Base-by-base conservation (phyloP, 2,113 vertebrate species). In the Crotalus horridus region DNA sequence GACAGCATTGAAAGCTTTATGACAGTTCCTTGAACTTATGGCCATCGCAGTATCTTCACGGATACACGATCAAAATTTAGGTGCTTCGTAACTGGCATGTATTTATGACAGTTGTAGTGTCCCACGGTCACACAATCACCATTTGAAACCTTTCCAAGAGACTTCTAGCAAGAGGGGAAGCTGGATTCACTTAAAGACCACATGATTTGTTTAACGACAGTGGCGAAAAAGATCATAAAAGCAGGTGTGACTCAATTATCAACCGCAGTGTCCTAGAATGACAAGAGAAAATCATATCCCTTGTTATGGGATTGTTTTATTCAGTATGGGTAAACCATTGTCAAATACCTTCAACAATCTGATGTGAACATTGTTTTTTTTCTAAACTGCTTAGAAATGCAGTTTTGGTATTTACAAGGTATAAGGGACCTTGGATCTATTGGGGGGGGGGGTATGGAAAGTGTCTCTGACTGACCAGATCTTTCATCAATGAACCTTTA, bases 281-380 rank as follows among this genome's bases (percentile, higher is more conserved):
- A 9, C 11, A 90, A 10, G 3, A 54, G 13, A 81, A 93, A 92
- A 90, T 0, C 6, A 69, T 0, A 85, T 12, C 23, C 43, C 93
- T 94, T 96, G 39, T 55, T 33, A 89, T 1, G 21, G 89, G 87
- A 26, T 92, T 96, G 95, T 87, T 12, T 87, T 93, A 81, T 17
- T 81, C 69, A 39, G 69, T 1, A 81, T 81, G 33, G 33, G 15
- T 81, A 39, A 81, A 81, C 13, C 69, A 20, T 39, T 81, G 39
- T 81, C 69, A 39, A 81, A 81, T 81, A 81, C 2, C 33, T 39
- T 39, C 69, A 81, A 81, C 6, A 21, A 20, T 39, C n/a, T 88
- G n/a, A 33, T 39, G 20, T 10, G 53, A 55, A 56, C 10, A 9
- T 4, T 56, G 54, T 21, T 11, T 56, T 33, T 33, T 33, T 33